Evolutionary conservation across 2,113 vertebrate species (phyloP), one percentile per base, ranked within the genome.

Genomic region (Indicator maculatus): DNA sequence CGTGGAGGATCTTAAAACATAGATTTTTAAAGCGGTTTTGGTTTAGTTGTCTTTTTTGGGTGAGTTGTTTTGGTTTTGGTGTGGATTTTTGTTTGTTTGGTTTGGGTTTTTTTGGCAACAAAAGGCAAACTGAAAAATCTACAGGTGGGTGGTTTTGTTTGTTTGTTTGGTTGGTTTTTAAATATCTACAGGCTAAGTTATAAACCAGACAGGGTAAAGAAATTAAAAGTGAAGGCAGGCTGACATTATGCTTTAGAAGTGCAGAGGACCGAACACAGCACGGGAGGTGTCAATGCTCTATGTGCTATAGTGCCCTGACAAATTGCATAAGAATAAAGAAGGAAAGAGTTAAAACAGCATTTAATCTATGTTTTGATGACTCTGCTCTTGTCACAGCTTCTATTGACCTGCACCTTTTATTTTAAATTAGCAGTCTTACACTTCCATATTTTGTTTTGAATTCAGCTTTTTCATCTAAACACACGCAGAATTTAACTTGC

Each of bases 1-100:
- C 85, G 88, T 36, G 30, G 93, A 87, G 92, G 58, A 93, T 70
- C 85, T 93, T 96, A 96, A 97, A 97, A 31, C 26, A 47, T 6
- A 65, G 36, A 63, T 82, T 90, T 92, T 61, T 19, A 33, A 87
- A 44, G 41, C 16, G 41, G 41, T 44, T 44, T 14, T 14, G 41
- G 41, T 41, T 41, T 41, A n/a, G 85, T 76, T n/a, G 28, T 47
- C n/a, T 66, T 17, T 92, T 61, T 19, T 30, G 85, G 21, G 19
- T 47, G 47, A 36, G 36, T 36, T 36, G 41, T 41, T 41, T 41
- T 36, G 8, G 47, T 21, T 47, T 47, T 47, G 47, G 36, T 36
- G 36, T 36, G 41, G 41, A 41, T 15, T 12, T 52, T 52, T 52
- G 83, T 77, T 27, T 39, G 30, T 67, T 18, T 47, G 47, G 7